These are phyloP conservation scores for Pteronotus mesoamericanus DNA, from an alignment of 2,797 vertebrate genomes.

Conservation along the genomic window DNA sequence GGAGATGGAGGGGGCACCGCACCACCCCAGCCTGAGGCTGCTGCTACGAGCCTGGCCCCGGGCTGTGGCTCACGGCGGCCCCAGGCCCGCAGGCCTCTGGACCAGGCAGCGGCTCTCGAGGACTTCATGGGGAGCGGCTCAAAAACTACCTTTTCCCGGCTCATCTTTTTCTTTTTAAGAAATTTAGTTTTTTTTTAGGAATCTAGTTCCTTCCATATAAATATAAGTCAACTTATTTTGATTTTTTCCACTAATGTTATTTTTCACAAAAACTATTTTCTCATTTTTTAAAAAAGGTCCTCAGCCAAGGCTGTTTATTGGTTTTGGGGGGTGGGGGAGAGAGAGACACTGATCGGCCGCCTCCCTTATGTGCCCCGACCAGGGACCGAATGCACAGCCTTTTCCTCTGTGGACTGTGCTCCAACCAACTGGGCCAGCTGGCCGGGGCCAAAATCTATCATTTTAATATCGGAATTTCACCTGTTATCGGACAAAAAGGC, in stretches of 20 bases:
- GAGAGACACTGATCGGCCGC: background rate
- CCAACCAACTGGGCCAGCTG: too few species aligned
- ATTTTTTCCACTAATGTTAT: background rate
- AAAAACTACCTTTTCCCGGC: background rate
- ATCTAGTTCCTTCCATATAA: background rate
- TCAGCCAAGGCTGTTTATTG: background rate
- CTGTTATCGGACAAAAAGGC: too few species aligned
- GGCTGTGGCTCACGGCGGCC: too few species aligned
- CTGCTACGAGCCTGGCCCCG: background rate
- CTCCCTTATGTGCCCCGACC: too few species aligned
- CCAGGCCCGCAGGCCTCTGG: background rate
- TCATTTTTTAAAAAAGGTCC: background rate
- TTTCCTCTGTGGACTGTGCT: too few species aligned
- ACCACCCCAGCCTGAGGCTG: fast-evolving
- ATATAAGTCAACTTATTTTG: background rate
- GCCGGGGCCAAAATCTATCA: too few species aligned
- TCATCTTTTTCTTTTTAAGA: background rate
- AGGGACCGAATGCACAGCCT: background rate
- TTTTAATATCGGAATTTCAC: background rate
- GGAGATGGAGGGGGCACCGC: fast-evolving
- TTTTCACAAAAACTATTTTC: background rate
- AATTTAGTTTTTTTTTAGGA: background rate
- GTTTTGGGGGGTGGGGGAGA: background rate
- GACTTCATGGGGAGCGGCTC: background rate
- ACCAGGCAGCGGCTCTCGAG: fast-evolving